Percentiles rank a stretch among this genome's conserved stretches.
phyloP scores from a whole-genome alignment of 1,140 invertebrate genomes.

The Liolophura sinensis region DNA sequence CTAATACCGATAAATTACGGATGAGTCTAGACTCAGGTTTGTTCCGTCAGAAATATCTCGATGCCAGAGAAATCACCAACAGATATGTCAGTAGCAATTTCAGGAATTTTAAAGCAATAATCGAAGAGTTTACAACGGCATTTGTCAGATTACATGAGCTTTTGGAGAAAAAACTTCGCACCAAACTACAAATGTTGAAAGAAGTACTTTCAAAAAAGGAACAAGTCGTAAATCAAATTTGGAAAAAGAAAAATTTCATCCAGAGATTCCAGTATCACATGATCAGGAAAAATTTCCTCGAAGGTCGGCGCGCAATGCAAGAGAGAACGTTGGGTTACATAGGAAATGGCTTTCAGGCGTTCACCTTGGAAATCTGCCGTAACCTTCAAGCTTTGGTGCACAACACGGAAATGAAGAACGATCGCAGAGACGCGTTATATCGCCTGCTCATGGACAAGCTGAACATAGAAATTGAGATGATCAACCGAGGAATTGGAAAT shows the following conservation, averaged over 20 bases:
- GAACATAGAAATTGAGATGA: constrained; percentile 24
- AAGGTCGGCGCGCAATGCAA: constrained; percentile 34
- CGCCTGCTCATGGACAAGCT: constrained; percentile 13
- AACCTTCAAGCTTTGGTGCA: constrained; percentile 14
- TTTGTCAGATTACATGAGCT: constrained; percentile 15
- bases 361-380: constrained; percentile 20
- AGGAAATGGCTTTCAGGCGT: constrained; percentile 30
- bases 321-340: constrained; percentile 33
- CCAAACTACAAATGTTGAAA: constrained; percentile 15
- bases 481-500: constrained; percentile 25
- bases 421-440: constrained; percentile 17
- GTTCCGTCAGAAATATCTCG: constrained; percentile 16
- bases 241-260: constrained; percentile 23
- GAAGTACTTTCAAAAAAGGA: constrained; percentile 9
- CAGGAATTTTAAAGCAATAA: constrained; percentile 10
- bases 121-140: not conserved
- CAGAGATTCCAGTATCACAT: constrained; percentile 30
- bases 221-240: constrained; percentile 7
- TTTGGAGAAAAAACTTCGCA: constrained; percentile 13
- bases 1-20: constrained; percentile 24
- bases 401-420: constrained; percentile 2
- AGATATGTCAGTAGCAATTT: constrained; percentile 24
- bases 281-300: constrained; percentile 33
- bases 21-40: not conserved
- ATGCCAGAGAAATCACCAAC: constrained; percentile 26